A percentile compares a stretch with the other conserved stretches of the same genome.
phyloP scores from a whole-genome alignment of 2,797 vertebrate genomes.

The Tadarida brasiliensis region DNA sequence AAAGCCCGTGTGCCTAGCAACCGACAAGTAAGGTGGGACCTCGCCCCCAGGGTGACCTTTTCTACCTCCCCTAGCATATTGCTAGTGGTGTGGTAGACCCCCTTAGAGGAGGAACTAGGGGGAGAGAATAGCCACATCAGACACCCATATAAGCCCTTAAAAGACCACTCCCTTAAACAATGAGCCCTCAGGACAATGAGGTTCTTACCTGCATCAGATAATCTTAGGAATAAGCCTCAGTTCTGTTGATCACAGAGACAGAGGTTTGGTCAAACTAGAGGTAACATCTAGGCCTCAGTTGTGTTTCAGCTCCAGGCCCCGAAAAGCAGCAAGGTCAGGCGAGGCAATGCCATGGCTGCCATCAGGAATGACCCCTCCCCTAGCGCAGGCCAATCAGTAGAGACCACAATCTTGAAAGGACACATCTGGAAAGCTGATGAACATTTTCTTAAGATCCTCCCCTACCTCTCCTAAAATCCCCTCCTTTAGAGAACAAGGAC shows the following conservation, averaged over 20 bases:
- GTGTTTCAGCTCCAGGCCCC: neutral
- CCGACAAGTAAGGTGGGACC: neutral
- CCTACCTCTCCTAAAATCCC: neutral
- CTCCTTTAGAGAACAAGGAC: neutral
- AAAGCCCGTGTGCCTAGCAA: neutral
- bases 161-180: neutral
- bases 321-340: neutral
- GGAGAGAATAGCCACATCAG: neutral
- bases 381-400: neutral
- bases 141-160: neutral
- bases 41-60: neutral
- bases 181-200: neutral
- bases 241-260: neutral
- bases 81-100: neutral
- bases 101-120: neutral
- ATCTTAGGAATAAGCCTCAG: neutral
- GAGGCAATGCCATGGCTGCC: neutral
- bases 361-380: neutral
- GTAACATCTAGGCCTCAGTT: neutral
- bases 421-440: neutral
- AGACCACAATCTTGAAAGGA: neutral
- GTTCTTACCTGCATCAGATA: neutral
- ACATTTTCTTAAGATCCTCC: neutral
- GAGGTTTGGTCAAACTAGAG: neutral
- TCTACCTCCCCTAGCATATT: neutral